A percentile compares a stretch with the other conserved stretches of the same genome.
phyloP scores from a whole-genome alignment of 2,113 vertebrate species.

The Tragelaphus strepsiceros region DNA sequence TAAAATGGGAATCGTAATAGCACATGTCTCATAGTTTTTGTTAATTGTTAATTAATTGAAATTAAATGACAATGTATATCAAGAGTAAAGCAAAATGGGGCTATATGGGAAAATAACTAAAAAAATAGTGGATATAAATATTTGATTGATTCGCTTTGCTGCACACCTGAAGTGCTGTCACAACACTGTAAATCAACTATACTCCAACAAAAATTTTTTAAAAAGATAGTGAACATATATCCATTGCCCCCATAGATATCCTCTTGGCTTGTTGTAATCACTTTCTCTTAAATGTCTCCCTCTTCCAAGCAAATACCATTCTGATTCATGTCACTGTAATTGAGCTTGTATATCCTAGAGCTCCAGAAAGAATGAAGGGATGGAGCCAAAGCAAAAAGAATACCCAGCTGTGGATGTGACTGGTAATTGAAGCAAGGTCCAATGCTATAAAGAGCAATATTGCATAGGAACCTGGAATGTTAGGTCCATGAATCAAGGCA shows the following conservation, averaged over 20 bases:
- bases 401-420: too few species aligned
- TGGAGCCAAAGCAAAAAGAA: too few species aligned
- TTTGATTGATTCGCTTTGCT: neutral
- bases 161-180: neutral
- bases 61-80: neutral
- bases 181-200: neutral
- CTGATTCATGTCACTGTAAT: neutral
- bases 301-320: neutral
- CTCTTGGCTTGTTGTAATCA: neutral
- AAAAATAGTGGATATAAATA: neutral
- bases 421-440: too few species aligned
- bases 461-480: too few species aligned
- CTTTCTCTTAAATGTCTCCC: neutral
- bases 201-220: neutral
- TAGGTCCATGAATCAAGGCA: too few species aligned
- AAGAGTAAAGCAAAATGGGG: neutral
- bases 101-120: neutral
- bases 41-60: neutral
- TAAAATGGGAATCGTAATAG: neutral
- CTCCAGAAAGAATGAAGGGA: too few species aligned
- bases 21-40: neutral
- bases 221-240: neutral
- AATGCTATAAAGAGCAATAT: too few species aligned
- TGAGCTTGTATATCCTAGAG: neutral
- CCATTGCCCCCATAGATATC: neutral